Conservation (phyloP, 2,113 vertebrate genomes). For the Nycticorax nycticorax region DNA sequence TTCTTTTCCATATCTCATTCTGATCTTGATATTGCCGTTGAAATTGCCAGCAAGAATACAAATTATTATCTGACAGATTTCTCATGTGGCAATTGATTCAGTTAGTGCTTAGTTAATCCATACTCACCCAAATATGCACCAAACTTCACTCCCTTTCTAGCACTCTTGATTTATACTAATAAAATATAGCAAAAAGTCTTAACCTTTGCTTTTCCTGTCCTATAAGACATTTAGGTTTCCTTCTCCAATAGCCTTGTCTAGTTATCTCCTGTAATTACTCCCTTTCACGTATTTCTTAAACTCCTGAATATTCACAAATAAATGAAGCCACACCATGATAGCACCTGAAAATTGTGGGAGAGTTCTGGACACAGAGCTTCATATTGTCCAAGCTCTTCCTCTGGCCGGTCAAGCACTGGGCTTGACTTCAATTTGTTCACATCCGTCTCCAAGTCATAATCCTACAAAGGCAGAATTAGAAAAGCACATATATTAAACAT, state of each 20-base stretch:
- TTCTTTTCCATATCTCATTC: constrained; percentile 24
- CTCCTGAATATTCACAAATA: background rate
- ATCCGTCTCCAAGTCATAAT: constrained; percentile 91
- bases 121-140: background rate
- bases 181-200: background rate
- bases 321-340: background rate
- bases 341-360: constrained; percentile 80
- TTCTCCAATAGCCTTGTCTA: background rate
- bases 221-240: background rate
- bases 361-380: constrained; percentile 82
- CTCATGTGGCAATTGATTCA: background rate
- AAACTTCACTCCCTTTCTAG: background rate
- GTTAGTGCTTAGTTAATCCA: background rate
- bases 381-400: constrained; percentile 83
- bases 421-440: constrained; percentile 75
- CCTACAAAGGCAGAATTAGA: constrained; percentile 70
- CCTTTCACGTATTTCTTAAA: background rate
- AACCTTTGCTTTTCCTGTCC: background rate
- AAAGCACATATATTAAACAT: background rate
- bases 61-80: background rate
- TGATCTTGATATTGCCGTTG: background rate
- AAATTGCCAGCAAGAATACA: constrained; percentile 20
- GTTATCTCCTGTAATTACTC: background rate
- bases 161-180: background rate
- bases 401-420: constrained; percentile 77